phyloP scores from a whole-genome alignment of 2,797 vertebrate genomes.

The Oceanodroma leucorhoa region DNA sequence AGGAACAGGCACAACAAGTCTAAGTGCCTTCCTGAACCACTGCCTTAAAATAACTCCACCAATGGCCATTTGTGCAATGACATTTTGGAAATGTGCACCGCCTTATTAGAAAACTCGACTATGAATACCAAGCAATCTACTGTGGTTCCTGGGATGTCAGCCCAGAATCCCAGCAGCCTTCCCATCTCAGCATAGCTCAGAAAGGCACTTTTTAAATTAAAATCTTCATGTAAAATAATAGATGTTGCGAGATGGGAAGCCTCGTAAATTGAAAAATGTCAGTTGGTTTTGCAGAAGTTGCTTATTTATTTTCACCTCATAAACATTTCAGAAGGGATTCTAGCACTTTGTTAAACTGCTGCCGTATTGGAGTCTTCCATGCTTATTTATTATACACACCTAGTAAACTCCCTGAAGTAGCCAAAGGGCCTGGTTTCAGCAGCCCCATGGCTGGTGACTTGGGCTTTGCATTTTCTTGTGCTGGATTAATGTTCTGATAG shows the following conservation, averaged over 20 bases:
- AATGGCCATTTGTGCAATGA: constrained; percentile 16
- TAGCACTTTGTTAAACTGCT: constrained; percentile 16
- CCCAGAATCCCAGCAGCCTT: neutral
- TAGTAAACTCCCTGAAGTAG: neutral
- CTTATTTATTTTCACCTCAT: constrained; percentile 36
- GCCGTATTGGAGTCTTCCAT: neutral
- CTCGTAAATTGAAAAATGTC: neutral
- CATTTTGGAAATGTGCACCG: neutral
- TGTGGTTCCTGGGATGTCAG: neutral
- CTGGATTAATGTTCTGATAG: neutral
- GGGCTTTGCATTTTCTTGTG: neutral
- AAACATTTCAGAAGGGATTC: constrained; percentile 23
- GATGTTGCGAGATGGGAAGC: neutral
- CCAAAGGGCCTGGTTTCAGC: neutral
- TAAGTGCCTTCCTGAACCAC: neutral
- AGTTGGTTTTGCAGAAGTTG: neutral
- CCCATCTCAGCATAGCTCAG: neutral
- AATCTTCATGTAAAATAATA: neutral
- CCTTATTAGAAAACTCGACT: neutral
- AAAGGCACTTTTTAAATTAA: neutral
- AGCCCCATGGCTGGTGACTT: neutral
- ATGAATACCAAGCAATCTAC: neutral
- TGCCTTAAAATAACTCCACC: constrained; percentile 34
- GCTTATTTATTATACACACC: neutral
- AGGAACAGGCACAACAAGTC: neutral